Percentiles rank a stretch among this genome's conserved stretches.
These are phyloP conservation scores for Heterodera carotae DNA, from an alignment of 1,140 invertebrate genomes.

Conservation along the genomic window DNA sequence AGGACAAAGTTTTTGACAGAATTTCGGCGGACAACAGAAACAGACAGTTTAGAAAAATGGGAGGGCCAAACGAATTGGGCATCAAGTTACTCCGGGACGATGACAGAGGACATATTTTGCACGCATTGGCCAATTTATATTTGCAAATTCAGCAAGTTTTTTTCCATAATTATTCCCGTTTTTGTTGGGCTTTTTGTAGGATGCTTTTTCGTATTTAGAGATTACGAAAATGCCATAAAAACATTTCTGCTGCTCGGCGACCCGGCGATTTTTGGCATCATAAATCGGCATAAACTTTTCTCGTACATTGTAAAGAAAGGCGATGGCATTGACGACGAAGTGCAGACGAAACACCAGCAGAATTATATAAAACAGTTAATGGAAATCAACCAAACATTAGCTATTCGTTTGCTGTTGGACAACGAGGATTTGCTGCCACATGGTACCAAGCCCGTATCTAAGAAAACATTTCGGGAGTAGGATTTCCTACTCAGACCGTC, in stretches of 20 bases:
- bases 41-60: constrained; percentile 10
- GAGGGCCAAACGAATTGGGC: background rate
- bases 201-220: constrained; percentile 84
- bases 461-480: too few species aligned
- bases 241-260: constrained; percentile 78
- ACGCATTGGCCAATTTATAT: constrained; percentile 19
- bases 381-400: constrained; percentile 81
- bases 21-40: constrained; percentile 24
- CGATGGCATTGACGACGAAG: background rate
- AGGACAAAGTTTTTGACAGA: constrained; percentile 67
- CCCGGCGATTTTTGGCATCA: constrained; percentile 55
- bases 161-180: background rate
- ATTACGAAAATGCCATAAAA: constrained; percentile 87
- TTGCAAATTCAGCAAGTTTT: constrained; percentile 8
- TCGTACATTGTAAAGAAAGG: constrained; percentile 12
- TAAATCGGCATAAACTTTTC: constrained; percentile 58
- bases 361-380: constrained; percentile 87
- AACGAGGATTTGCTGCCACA: constrained; percentile 78
- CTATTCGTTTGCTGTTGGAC: constrained; percentile 81
- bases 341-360: constrained; percentile 21
- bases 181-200: background rate
- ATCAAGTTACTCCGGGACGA: constrained; percentile 13
- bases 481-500: too few species aligned
- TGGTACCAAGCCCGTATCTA: too few species aligned
- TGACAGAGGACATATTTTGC: constrained; percentile 5